phyloP scores from a whole-genome alignment of 2,113 vertebrate species.

The Rynchops niger region DNA sequence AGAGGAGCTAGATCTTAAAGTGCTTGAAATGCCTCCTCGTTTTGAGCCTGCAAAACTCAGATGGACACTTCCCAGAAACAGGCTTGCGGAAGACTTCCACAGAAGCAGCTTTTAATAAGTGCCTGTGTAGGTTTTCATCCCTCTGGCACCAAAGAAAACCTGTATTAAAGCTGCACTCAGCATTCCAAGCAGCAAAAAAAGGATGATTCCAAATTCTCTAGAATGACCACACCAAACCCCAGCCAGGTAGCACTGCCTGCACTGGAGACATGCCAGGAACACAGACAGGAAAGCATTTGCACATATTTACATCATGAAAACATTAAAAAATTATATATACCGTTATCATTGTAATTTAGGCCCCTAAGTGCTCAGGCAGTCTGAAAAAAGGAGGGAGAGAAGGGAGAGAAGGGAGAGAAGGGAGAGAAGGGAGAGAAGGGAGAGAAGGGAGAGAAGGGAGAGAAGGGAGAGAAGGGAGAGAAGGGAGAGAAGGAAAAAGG shows the following conservation, averaged over 20 bases:
- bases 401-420: background rate
- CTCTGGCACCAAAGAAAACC: background rate
- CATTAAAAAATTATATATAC: background rate
- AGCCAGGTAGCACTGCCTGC: background rate
- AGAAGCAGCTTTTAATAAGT: background rate
- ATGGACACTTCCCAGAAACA: conserved; percentile 37
- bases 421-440: no score
- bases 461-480: background rate
- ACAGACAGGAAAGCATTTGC: background rate
- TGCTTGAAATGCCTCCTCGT: background rate
- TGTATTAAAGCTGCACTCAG: background rate
- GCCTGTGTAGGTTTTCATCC: background rate
- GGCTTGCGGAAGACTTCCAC: background rate
- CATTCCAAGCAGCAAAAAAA: background rate
- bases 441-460: no score
- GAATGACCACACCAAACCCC: background rate
- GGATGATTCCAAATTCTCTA: background rate
- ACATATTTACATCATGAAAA: background rate
- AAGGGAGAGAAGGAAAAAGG: background rate
- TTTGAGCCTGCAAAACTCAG: conserved; percentile 4
- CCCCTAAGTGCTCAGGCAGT: background rate
- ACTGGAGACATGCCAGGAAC: background rate
- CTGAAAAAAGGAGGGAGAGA: no score
- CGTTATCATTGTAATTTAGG: background rate
- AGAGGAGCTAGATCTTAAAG: background rate